These are phyloP conservation scores for Helogale parvula DNA, from an alignment of 2,113 vertebrate species.

Conservation along the genomic window DNA sequence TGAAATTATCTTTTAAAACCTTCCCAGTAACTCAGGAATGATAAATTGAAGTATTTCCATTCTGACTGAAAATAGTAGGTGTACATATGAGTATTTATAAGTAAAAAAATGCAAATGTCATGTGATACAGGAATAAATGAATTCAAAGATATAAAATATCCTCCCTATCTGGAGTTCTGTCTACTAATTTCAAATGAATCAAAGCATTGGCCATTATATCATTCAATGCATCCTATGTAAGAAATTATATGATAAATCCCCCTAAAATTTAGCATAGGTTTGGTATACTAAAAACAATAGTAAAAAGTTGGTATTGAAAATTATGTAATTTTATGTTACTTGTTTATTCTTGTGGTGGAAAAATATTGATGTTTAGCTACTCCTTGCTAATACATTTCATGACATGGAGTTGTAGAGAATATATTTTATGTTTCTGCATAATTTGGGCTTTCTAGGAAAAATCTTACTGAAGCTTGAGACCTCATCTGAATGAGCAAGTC, in stretches of 20 bases:
- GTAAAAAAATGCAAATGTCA: neutral
- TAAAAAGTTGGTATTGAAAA: neutral
- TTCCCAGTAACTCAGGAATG: neutral
- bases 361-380: neutral
- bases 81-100: neutral
- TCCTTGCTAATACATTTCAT: neutral
- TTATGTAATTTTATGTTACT: neutral
- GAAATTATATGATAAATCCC: neutral
- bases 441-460: neutral
- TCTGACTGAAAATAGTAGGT: neutral
- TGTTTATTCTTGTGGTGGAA: neutral
- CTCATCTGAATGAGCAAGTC: neutral
- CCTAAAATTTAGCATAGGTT: neutral
- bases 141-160: neutral
- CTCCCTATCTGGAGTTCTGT: neutral
- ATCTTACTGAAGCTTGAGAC: neutral
- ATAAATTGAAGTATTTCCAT: neutral
- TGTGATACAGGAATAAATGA: neutral
- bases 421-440: neutral
- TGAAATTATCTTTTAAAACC: neutral
- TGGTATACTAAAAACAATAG: neutral
- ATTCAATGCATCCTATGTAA: neutral
- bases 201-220: neutral
- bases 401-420: neutral
- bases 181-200: neutral